Base-by-base conservation (phyloP, 2,797 vertebrate species). In the Phyllotis vaccarum region DNA sequence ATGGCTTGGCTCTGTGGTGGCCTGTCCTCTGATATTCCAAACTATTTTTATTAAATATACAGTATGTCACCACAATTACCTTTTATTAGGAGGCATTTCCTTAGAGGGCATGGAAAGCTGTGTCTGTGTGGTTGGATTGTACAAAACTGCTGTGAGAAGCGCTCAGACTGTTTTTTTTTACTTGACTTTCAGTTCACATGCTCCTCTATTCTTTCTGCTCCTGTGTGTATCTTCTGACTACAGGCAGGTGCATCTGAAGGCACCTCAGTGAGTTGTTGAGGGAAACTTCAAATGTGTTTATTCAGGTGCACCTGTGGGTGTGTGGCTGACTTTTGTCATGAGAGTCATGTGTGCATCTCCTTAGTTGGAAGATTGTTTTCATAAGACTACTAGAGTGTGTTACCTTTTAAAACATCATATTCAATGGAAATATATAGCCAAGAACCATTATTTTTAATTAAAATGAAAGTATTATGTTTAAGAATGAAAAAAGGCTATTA, bases 221-320 rank as follows among this genome's bases (percentile, higher is more conserved):
- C 11, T 34, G 21, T 79, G 19, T 62, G 9, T 89, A 17, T 83
- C 68, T 90, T 85, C 75, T 95, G 66, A 43, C 40, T 87, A 29
- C 62, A 54, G 29, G 34, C 29, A 82, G 81, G 14, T 83, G 17
- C 49, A 4, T 64, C 34, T 60, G 76, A 46, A 85, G 89, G 90
- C 87, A 82, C 52, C 49, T 52, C 8, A 24, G 12, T 40, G 9
- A 49, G 22, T 70, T 95, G 92, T 31, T 91, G 87, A 85, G 87
- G 29, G 56, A 85, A 82, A 11, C 22, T 94, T 79, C 88, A 79
- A 60, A 27, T 60, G 86, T 94, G 72, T 96, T 96, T 95, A 81
- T 37, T 95, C 94, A 94, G 83, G 76, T 93, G 86, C 60, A 3
- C 58, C 40, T 24, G 86, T 29, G 74, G 68, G 74, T 0, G 6